Base-by-base conservation (phyloP, 2,888 invertebrate species). In the Drosophila villosipedis region DNA sequence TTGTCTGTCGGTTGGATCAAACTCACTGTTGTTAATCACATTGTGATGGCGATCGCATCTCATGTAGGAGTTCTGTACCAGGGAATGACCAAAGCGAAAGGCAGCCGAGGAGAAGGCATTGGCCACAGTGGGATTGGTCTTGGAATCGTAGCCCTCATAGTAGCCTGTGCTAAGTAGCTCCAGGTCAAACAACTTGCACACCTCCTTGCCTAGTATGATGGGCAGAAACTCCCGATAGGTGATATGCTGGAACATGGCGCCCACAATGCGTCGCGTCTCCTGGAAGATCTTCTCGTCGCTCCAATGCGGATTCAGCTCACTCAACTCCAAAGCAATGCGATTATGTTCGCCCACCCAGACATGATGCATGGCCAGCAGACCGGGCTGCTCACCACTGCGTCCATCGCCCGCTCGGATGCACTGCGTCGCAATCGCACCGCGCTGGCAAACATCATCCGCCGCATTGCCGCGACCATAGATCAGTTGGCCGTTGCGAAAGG, bases 231-330 rank as follows among this genome's bases (percentile, higher is more conserved):
- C 97, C 4, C 96, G 94, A 88, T 96, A 98, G 0, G 97, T 97
- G 67, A 98, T 96, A 84, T 97, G 97, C 91, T 98, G 98, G 58
- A 97, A 94, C 92, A 96, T 94, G 19, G 97, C 97, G 1, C 96
- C 96, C 5, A 98, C 94, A 59, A 98, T 97, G 82, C 96, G 96
- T 30, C 98, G 94, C 0, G 97, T 95, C 93, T 98, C 98, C 89
- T 97, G 97, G 92, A 96, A 98, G 16, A 97, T 94, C 91, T 96
- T 96, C 91, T 98, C 98, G 90, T 98, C 98, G 86, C 96, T 96
- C 98, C 98, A 98, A 86, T 97, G 96, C 0, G 95, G 95, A 94
- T 98, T 98, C 49, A 97, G 90, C 55, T 95, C 94, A 7, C 95
- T 94, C 49, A 98, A 92, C 82, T 95, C 95, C 78, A 95, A 94